phyloP scores from a whole-genome alignment of 1,140 invertebrate species.

The Probaryconus sp. region DNA sequence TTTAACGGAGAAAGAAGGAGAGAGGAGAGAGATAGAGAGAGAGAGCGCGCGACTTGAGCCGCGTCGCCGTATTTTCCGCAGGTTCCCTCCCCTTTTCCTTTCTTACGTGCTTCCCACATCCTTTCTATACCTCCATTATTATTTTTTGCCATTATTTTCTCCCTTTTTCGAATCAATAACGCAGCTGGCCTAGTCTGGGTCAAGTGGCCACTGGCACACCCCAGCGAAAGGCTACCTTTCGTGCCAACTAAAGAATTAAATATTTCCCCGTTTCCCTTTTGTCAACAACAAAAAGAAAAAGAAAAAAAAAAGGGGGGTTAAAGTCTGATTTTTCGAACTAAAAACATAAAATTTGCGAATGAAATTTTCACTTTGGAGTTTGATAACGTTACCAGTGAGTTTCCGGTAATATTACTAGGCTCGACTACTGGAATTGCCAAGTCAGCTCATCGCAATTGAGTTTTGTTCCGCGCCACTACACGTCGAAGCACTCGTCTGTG shows the following conservation, averaged over 20 bases:
- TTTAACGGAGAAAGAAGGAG: conserved; percentile 25
- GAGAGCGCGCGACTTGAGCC: conserved; percentile 21
- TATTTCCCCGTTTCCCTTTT: too few species aligned
- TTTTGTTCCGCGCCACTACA: conserved; percentile 65
- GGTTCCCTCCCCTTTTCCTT: conserved; percentile 6
- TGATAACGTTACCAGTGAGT: conserved; percentile 68
- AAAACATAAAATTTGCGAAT: too few species aligned
- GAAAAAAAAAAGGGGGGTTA: too few species aligned
- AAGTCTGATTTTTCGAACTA: too few species aligned
- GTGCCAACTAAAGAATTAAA: too few species aligned
- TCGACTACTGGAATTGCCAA: conserved; percentile 67
- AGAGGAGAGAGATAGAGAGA: conserved; percentile 14
- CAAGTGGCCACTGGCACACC: conserved; percentile 66
- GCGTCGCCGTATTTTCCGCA: conserved; percentile 26
- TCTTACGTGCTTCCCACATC: neutral
- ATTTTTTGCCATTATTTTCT: conserved; percentile 37
- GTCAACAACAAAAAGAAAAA: too few species aligned
- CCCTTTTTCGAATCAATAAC: conserved; percentile 67
- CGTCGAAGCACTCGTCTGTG: neutral
- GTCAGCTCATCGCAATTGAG: conserved; percentile 70
- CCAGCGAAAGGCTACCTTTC: conserved; percentile 64
- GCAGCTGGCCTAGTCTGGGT: conserved; percentile 61
- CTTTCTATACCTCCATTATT: conserved; percentile 25
- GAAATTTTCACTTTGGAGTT: too few species aligned
- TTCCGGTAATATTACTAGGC: too few species aligned